Conservation (phyloP, 2,797 vertebrate species). For the Numenius phaeopus region DNA sequence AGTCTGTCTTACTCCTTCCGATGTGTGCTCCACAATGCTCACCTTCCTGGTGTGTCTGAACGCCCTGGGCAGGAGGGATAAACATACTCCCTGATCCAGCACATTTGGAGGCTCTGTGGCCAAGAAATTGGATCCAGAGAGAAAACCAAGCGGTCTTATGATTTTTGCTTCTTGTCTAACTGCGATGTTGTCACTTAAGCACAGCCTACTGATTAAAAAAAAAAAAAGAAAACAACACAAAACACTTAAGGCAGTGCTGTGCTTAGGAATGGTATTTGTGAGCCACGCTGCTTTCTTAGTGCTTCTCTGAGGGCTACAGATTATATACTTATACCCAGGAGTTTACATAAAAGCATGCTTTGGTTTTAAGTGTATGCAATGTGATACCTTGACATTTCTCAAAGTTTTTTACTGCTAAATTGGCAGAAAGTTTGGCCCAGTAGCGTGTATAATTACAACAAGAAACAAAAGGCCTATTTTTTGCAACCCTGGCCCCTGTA, state of each 20-base stretch:
- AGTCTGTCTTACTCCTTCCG: not conserved
- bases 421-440: not conserved
- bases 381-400: not conserved
- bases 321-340: not conserved
- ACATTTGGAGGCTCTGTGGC: accelerated
- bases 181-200: not conserved
- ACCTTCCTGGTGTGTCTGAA: not conserved
- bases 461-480: not conserved
- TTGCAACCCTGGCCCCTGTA: not conserved
- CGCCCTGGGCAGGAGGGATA: not conserved
- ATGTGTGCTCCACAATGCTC: accelerated
- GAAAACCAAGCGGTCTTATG: not conserved
- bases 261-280: not conserved
- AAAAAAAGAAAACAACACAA: accelerated
- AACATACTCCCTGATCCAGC: not conserved
- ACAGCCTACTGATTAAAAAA: not conserved
- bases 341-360: not conserved
- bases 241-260: not conserved
- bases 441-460: not conserved
- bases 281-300: not conserved
- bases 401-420: not conserved
- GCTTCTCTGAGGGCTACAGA: not conserved
- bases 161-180: not conserved
- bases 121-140: not conserved
- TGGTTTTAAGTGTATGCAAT: not conserved